phyloP scores from a whole-genome alignment of 2,888 invertebrate genomes.

The Hypselothyrea guttata region DNA sequence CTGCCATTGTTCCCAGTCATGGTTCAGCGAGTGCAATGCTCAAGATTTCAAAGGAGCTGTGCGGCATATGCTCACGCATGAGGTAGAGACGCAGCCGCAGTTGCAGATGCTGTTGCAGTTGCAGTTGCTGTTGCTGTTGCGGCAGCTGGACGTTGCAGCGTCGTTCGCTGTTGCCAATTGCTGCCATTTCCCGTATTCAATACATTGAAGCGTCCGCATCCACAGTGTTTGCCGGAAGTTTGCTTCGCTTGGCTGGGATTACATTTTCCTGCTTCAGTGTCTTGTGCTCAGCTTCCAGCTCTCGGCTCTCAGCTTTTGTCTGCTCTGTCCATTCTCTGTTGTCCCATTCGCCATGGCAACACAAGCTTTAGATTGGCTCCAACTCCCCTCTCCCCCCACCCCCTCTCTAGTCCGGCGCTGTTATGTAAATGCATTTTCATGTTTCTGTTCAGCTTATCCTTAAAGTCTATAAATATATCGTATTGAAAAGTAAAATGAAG shows the following conservation, averaged over 20 bases:
- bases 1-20: slow-evolving; percentile 18
- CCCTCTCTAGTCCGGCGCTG: slow-evolving; percentile 20
- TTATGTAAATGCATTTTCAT: slow-evolving; percentile 76
- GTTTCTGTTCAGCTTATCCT: slow-evolving; percentile 69
- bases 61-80: slow-evolving; percentile 15
- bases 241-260: slow-evolving; percentile 75
- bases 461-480: slow-evolving; percentile 73
- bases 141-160: slow-evolving; percentile 3
- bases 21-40: slow-evolving; percentile 60
- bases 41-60: slow-evolving; percentile 48
- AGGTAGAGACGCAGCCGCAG: slow-evolving; percentile 32
- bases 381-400: neutral
- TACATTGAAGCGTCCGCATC: slow-evolving; percentile 70
- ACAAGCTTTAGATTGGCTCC: slow-evolving; percentile 4
- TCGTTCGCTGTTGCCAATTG: slow-evolving; percentile 65
- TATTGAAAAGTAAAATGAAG: slow-evolving; percentile 68
- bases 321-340: slow-evolving; percentile 1
- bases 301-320: slow-evolving; percentile 10
- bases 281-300: slow-evolving; percentile 40
- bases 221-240: slow-evolving; percentile 73
- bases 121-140: neutral
- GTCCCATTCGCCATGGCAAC: slow-evolving; percentile 38
- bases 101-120: slow-evolving; percentile 5
- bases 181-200: slow-evolving; percentile 72
- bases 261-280: slow-evolving; percentile 69